Evolutionary conservation across 2,113 vertebrate genomes (phyloP), one percentile per base, ranked within the genome.

Genomic region (Colossoma macropomum): DNA sequence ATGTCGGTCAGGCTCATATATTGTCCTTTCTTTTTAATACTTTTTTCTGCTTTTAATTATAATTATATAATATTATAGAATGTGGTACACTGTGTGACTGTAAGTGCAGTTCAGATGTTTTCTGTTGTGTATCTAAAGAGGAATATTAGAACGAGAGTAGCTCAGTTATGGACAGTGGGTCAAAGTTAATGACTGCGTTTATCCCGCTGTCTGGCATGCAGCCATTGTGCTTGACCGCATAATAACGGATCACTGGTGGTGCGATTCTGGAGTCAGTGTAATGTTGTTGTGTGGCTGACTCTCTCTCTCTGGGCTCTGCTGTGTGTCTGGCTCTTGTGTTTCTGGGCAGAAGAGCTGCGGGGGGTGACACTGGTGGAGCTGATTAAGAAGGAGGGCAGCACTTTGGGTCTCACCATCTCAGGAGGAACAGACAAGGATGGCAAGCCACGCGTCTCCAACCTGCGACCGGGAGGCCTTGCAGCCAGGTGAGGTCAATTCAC

Each of bases 381-480:
- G 92, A 95, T 96, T 79, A 99, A 99, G 93, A 98, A 97, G 54
- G 98, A 99, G 81, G 97, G 97, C 85, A 98, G 97, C 92, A 98
- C 97, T 0, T 92, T 99, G 0, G 98, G 98, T 30, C 95, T 99
- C 84, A 99, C 98, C 74, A 97, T 99, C 91, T 98, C 98, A 0
- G 98, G 98, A 16, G 98, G 97, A 52, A 98, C 97, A 0, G 97
- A 99, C 94, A 99, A 99, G 89, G 97, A 99, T 0, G 97, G 97
- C 63, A 99, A 97, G 86, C 98, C 98, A 7, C 92, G 97, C 66
- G 97, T 99, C 52, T 99, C 97, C 27, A 99, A 97, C 91, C 92
- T 99, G 52, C 94, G 97, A 28, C 96, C 97, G 0, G 98, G 97
- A 63, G 98, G 98, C 8, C 93, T 99, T 9, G 98, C 98, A 0